A percentile compares a stretch with the other conserved stretches of the same genome.
Conservation (phyloP, 2,888 invertebrate genomes). For the Metalampra italica region DNA sequence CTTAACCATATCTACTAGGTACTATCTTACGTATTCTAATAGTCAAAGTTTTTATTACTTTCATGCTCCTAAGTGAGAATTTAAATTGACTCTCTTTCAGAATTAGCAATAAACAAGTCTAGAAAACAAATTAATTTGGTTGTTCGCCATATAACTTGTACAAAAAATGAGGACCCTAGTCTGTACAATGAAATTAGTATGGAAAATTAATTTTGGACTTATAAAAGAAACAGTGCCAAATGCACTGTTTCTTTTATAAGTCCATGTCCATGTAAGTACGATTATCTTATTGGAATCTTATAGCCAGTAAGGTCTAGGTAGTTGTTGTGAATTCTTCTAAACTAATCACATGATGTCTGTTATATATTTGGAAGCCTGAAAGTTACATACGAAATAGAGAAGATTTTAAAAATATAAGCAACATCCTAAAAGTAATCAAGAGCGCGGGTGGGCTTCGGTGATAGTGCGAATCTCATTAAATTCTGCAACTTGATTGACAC, state of each 20-base stretch:
- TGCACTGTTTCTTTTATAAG: too few species aligned
- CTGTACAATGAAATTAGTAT: too few species aligned
- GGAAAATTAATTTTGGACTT: not conserved
- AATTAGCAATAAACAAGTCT: too few species aligned
- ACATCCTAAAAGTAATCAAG: constrained; percentile 16
- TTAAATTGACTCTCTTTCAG: too few species aligned
- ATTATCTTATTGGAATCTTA: constrained; percentile 11
- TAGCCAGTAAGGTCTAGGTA: not conserved
- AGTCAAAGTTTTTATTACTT: constrained; percentile 2
- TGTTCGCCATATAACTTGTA: too few species aligned
- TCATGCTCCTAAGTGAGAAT: not conserved
- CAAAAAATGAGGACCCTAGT: too few species aligned
- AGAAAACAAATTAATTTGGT: too few species aligned
- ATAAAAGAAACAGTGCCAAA: too few species aligned
- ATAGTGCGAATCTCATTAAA: constrained; percentile 24
- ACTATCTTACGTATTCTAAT: not conserved
- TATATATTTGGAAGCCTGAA: not conserved
- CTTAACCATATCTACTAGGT: constrained; percentile 14
- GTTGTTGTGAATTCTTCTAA: too few species aligned
- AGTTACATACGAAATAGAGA: not conserved
- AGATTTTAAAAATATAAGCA: not conserved
- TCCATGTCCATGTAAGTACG: too few species aligned
- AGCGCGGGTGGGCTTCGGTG: constrained; percentile 68
- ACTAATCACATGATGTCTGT: not conserved
- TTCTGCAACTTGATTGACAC: not conserved